These are phyloP conservation scores for Rattus norvegicus DNA, from an alignment of 2,113 vertebrate genomes.

Conservation along the genomic window DNA sequence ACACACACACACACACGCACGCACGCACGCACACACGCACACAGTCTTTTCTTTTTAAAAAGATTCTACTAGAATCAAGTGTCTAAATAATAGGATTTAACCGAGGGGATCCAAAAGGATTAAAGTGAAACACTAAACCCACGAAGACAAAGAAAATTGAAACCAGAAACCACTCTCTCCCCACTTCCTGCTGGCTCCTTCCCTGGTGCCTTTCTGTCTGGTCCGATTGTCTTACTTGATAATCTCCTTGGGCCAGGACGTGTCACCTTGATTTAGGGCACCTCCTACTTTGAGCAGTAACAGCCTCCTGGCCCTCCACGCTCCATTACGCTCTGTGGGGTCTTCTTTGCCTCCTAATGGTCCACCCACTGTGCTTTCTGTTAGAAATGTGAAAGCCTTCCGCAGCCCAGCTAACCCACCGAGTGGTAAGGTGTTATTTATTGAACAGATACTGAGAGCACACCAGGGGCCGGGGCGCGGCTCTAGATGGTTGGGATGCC, in stretches of 20 bases:
- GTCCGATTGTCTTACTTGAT: background rate
- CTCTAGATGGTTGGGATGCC: background rate
- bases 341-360: background rate
- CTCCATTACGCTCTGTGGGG: background rate
- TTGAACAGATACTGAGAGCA: background rate
- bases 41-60: background rate
- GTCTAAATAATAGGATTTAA: conserved; percentile 6
- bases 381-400: conserved; percentile 6
- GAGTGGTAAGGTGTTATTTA: background rate
- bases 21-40: background rate
- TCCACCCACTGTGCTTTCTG: background rate
- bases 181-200: background rate
- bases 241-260: background rate
- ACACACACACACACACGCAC: too few relatives aligned
- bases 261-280: background rate
- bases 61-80: background rate
- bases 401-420: background rate
- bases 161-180: background rate
- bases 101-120: background rate
- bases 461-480: too few relatives aligned
- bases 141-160: conserved; percentile 64
- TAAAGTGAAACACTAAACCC: conserved; percentile 57
- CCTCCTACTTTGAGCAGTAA: background rate
- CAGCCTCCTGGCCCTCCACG: background rate
- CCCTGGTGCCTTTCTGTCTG: conserved; percentile 14